These are phyloP conservation scores for Drosophila prostipennis DNA, from an alignment of 2,888 invertebrate genomes.

Conservation along the genomic window DNA sequence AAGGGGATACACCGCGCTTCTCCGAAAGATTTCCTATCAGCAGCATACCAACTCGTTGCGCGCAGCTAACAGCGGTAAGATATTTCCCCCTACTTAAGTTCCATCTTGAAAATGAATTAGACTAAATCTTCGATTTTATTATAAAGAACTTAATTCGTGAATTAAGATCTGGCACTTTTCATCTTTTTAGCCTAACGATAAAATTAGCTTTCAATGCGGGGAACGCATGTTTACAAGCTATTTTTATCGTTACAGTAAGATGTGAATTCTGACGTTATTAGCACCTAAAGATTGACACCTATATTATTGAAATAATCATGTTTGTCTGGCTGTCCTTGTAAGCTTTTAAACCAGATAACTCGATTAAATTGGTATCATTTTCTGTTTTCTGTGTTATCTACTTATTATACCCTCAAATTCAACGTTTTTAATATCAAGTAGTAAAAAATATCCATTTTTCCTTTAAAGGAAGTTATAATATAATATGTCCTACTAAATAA, in stretches of 20 bases:
- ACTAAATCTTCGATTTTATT: no score
- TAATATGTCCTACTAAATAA: not conserved
- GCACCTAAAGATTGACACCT: conserved; percentile 10
- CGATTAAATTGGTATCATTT: not conserved
- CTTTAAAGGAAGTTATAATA: no score
- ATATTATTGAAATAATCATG: conserved; percentile 6
- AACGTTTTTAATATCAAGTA: no score
- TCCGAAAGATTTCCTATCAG: conserved; percentile 84
- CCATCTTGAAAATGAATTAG: no score
- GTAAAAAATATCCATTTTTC: no score
- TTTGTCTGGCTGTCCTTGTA: conserved; percentile 8
- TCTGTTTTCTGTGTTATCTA: not conserved
- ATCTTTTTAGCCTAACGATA: not conserved
- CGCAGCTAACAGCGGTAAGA: conserved; percentile 79
- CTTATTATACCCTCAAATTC: no score
- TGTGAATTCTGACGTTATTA: conserved; percentile 11
- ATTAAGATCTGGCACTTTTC: no score
- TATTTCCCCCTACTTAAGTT: not conserved
- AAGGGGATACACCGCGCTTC: conserved; percentile 78
- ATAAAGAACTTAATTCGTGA: no score
- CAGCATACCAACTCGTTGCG: conserved; percentile 83
- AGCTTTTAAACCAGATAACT: not conserved
- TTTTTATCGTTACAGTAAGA: conserved; percentile 18
- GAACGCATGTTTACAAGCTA: conserved; percentile 13
- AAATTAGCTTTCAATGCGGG: conserved; percentile 7